Base-by-base conservation (phyloP, 1,140 invertebrate species). In the Diuraphis noxia region DNA sequence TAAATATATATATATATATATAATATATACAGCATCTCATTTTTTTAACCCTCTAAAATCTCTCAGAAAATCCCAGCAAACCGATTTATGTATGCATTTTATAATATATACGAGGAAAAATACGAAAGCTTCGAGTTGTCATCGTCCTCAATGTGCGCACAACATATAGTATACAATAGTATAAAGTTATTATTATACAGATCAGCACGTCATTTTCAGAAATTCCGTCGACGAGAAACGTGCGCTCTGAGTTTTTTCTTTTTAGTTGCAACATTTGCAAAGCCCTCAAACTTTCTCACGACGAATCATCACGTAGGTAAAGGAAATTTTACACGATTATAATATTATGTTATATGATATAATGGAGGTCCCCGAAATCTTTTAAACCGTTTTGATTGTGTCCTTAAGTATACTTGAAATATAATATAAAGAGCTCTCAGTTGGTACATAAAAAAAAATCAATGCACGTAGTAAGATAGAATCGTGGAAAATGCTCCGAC, bases 1-100 rank as follows among this genome's bases (percentile, higher is more conserved):
- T 43, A 84, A 43, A 84, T 43, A 43, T 43, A 13, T 43, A 84
- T 46, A 84, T 38, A 49, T 49, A 21, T 49, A 49, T 49, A 46
- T 46, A 46, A 10, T 49, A 49, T 49, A n/a, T n/a, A n/a, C n/a
- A 10, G 46, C 36, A 49, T 52, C 30, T 72, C 23, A 34, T 52
- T 86, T 86, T 49, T 86, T 86, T 38, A 86, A 38, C n/a, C 85
- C 85, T 86, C 85, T 86, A 38, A 86, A 52, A 86, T 52, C 46
- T 86, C 34, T 86, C 21, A n/a, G 84, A 52, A 86, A 86, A 86
- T 86, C 85, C 85, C 85, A 2, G 21, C 43, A 38, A 86, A 86
- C 43, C 85, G 34, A 52, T 52, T 49, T 86, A 86, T 82, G 52
- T 82, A 41, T 86, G 52, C 34, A 52, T 46, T 52, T 46, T 49